Base-by-base conservation (phyloP, 1,140 invertebrate genomes). In the Paralvinella palmiformis region DNA sequence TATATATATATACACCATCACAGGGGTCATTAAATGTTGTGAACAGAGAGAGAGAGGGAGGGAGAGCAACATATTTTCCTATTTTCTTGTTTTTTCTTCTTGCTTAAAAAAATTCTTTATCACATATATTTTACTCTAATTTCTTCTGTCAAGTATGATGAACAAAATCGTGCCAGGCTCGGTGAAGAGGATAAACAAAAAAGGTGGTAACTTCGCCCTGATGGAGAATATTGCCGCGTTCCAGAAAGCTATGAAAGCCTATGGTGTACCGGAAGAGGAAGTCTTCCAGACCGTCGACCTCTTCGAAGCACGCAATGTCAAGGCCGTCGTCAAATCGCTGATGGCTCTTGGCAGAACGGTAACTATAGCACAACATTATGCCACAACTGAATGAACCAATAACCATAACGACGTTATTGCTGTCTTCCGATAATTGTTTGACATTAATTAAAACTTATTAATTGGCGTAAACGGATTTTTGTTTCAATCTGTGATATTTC, bases 171-270 rank as follows among this genome's bases (percentile, higher is more conserved):
- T 85, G 60, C 92, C 92, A 33, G 90, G 90, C 68, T 82, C 87
- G 63, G 85, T 94, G 45, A 74, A 85, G 74, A 95, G 94, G 81
- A 90, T 94, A 81, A 92, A 94, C 85, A 86, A 86, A 62, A 88
- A 88, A 63, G 92, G 91, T 61, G 89, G 89, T 73, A 90, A 92
- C 71, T 96, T 95, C 86, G 94, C 93, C 76, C 87, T 95, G 85
- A 94, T 95, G 91, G 92, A 96, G 82, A 96, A 96, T 84, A 91
- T 94, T 76, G 83, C 68, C 74, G 91, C 91, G 70, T 96, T 97
- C 82, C 91, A 94, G 77, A 89, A 90, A 70, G 92, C 91, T 0
- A 86, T 90, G 68, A 86, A 66, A 20, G 57, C 59, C 31, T 94
- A 95, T 72, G 94, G 94, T 10, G 91, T 96, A 2, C 85, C 88